Conservation (phyloP, 2,888 invertebrate species). For the Diloba caeruleocephala region DNA sequence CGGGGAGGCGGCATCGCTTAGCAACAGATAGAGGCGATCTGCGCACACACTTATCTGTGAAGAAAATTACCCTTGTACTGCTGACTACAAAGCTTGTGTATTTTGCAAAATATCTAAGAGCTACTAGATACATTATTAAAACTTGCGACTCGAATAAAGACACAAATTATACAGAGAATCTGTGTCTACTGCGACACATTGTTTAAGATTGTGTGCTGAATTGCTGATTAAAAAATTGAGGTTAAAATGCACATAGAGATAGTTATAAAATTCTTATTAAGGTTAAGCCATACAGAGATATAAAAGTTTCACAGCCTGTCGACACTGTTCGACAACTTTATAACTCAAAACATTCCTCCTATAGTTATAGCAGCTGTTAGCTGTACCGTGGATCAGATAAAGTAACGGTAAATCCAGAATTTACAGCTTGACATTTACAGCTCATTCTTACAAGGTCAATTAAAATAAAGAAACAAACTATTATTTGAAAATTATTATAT, state of each 20-base stretch:
- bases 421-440: slow-evolving; percentile 41
- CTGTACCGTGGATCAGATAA: slow-evolving; percentile 26
- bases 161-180: not conserved
- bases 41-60: slow-evolving; percentile 31
- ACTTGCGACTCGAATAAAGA: not conserved
- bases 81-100: slow-evolving; percentile 13
- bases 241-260: no score
- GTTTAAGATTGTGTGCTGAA: no score
- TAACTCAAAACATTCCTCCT: slow-evolving; percentile 4
- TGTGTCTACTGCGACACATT: no score
- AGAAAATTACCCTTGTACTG: slow-evolving; percentile 34
- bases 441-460: slow-evolving; percentile 35
- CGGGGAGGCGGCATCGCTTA: slow-evolving; percentile 53
- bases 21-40: slow-evolving; percentile 55
- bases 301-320: not conserved
- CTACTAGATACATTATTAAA: slow-evolving; percentile 4
- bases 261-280: not conserved
- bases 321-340: not conserved
- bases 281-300: no score
- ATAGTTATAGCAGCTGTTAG: slow-evolving; percentile 12
- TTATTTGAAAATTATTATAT: slow-evolving; percentile 22
- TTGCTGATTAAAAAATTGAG: no score
- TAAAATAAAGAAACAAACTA: slow-evolving; percentile 27
- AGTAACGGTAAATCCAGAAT: slow-evolving; percentile 32
- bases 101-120: slow-evolving; percentile 6